Base-by-base conservation (phyloP, 2,797 vertebrate species). In the Dicrostonyx torquatus region DNA sequence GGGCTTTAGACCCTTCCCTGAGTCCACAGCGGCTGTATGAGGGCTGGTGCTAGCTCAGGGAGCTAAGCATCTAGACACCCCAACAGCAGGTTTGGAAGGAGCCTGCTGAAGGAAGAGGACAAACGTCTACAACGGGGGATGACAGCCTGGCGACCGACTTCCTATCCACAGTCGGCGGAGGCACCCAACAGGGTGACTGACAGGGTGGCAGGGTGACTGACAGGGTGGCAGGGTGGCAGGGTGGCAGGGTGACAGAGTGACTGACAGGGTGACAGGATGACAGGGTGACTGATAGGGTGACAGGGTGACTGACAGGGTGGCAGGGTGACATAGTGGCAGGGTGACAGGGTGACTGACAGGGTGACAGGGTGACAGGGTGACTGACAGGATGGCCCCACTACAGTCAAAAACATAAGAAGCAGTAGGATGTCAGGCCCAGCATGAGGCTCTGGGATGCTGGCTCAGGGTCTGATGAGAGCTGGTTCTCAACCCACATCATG, bases 211-310 rank as follows among this genome's bases (percentile, higher is more conserved):
- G n/a, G n/a, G n/a, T n/a, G n/a, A n/a, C n/a, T n/a, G n/a, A n/a
- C n/a, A n/a, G n/a, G n/a, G n/a, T 34, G 64, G 64, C 15, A n/a
- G n/a, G n/a, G n/a, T n/a, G 22, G 48, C 10, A 55, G 5, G 64
- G 14, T 6, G 1, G 17, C 2, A 17, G 64, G 15, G 64, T 6
- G n/a, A n/a, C n/a, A n/a, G n/a, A n/a, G n/a, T n/a, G n/a, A n/a
- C n/a, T n/a, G n/a, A n/a, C n/a, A n/a, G n/a, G n/a, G n/a, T 34
- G 64, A n/a, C n/a, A n/a, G n/a, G n/a, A n/a, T n/a, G 22, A 66
- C 10, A 55, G 5, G 64, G 14, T 6, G 1, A 34, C 2, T n/a
- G n/a, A n/a, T n/a, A 17, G 64, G 15, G 64, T 6, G n/a, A n/a
- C n/a, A n/a, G n/a, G n/a, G n/a, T n/a, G n/a, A n/a, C n/a, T n/a